Evolutionary conservation across 2,888 invertebrate species (phyloP), one percentile per base, ranked within the genome.

Genomic region (Notodromas monacha): DNA sequence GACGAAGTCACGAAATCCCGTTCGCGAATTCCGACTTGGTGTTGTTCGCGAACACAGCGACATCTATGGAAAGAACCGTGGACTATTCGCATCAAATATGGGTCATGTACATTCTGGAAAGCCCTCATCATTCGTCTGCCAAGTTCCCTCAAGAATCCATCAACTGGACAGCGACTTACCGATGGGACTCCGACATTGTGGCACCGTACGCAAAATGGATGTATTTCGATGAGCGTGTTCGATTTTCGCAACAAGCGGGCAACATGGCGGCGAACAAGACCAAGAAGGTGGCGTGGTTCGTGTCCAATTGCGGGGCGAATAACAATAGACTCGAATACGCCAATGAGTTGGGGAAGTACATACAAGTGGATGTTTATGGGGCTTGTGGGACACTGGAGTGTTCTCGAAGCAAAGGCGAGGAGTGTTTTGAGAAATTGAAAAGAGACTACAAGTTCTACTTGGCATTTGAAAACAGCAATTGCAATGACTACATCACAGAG

Each of bases 111-210:
- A 68, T 79, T 50, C 54, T 89, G 38, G 89, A 89, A 48, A 86
- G 84, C 47, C 89, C 89, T 2, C 74, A 79, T 51, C 84, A 89
- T 51, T 84, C 86, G 10, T 73, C 77, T 39, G 67, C 67, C 33
- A 46, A 54, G 31, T 66, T 68, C 40, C 60, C 67, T 38, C 60
- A 60, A 8, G 63, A 68, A 43, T 63, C 68, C 3, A n/a, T n/a
- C n/a, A 92, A 92, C 55, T 86, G 86, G 84, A 89, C 89, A 5
- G 76, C 86, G 2, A 86, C 86, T 0, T 92, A 89, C 47, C 59
- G 89, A 35, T 65, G 65, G 33, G 86, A 89, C 47, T 86, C 84
- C 14, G 84, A 86, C 45, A 66, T 92, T 37, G 86, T 89, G 8
- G 73, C 89, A 1, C 89, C 89, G 0, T 92, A 89, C 48, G 89